These are phyloP conservation scores for Acanthornis magna DNA, from an alignment of 2,797 vertebrate genomes.

Conservation along the genomic window DNA sequence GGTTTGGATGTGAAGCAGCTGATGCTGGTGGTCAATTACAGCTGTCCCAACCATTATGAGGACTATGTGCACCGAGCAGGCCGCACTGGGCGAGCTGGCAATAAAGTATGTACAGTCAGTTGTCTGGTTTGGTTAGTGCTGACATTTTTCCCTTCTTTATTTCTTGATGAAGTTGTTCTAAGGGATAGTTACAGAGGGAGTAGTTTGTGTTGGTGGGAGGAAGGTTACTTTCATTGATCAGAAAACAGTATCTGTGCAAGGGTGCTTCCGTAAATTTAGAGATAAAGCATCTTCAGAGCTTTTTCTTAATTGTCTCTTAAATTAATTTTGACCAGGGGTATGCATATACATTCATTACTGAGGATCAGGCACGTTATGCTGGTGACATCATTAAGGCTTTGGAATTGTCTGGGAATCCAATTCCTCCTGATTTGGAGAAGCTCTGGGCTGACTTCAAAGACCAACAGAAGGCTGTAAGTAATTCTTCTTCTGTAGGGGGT, in stretches of 20 bases:
- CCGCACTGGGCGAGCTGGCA: constrained; percentile 93
- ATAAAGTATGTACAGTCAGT: constrained; percentile 81
- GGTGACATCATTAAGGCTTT: constrained; percentile 97
- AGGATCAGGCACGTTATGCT: constrained; percentile 92
- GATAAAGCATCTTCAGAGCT: neutral
- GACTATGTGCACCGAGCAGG: constrained; percentile 97
- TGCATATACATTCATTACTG: constrained; percentile 97
- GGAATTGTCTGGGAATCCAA: constrained; percentile 87
- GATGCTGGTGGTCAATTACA: constrained; percentile 95
- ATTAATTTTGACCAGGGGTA: constrained; percentile 80
- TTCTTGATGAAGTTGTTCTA: neutral
- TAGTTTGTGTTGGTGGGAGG: neutral
- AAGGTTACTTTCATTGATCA: neutral
- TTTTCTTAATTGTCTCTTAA: neutral
- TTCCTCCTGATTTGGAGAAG: constrained; percentile 91
- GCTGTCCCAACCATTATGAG: constrained; percentile 97
- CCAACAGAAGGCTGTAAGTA: constrained; percentile 93
- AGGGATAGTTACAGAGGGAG: neutral
- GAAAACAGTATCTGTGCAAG: neutral
- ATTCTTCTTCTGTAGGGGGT: neutral
- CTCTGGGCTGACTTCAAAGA: constrained; percentile 97
- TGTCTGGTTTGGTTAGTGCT: neutral
- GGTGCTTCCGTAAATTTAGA: neutral
- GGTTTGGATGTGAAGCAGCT: constrained; percentile 95
- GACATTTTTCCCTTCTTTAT: neutral